Conservation (phyloP, 2,113 vertebrate species). For the Myiozetetes cayanensis region DNA sequence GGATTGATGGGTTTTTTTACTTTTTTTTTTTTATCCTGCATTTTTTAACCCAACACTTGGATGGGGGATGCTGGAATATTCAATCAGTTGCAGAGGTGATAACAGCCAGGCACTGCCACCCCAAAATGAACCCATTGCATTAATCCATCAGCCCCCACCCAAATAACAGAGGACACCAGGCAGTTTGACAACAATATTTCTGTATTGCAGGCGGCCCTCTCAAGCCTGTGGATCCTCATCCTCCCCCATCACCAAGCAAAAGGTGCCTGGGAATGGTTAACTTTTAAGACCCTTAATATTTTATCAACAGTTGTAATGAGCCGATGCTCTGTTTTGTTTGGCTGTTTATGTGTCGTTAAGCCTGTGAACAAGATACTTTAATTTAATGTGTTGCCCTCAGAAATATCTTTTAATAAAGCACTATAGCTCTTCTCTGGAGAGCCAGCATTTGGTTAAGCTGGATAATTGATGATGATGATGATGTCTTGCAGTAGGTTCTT, state of each 20-base stretch:
- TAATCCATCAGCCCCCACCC: background rate
- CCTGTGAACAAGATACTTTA: slow-evolving; percentile 13
- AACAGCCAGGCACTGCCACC: background rate
- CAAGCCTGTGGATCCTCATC: background rate
- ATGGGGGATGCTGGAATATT: background rate
- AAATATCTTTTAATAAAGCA: slow-evolving; percentile 36
- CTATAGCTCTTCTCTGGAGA: background rate
- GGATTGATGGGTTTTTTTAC: background rate
- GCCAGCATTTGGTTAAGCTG: background rate
- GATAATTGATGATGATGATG: background rate
- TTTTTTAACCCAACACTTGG: background rate
- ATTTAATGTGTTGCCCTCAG: slow-evolving; percentile 15
- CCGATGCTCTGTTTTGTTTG: slow-evolving; percentile 4
- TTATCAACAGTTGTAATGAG: slow-evolving; percentile 63
- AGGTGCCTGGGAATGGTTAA: slow-evolving; percentile 60
- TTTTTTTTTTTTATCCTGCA: background rate
- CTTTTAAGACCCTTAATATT: slow-evolving; percentile 71
- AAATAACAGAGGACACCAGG: no score
- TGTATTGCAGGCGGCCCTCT: background rate
- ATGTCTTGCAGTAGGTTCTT: background rate
- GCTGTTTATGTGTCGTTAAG: slow-evolving; percentile 52
- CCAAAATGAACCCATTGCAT: rapidly evolving
- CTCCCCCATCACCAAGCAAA: background rate
- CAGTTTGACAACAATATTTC: background rate
- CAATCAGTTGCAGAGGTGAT: background rate